Percentiles rank a stretch among this genome's conserved stretches.
These are phyloP conservation scores for Gobio gobio DNA, from an alignment of 2,113 vertebrate genomes.

Conservation along the genomic window DNA sequence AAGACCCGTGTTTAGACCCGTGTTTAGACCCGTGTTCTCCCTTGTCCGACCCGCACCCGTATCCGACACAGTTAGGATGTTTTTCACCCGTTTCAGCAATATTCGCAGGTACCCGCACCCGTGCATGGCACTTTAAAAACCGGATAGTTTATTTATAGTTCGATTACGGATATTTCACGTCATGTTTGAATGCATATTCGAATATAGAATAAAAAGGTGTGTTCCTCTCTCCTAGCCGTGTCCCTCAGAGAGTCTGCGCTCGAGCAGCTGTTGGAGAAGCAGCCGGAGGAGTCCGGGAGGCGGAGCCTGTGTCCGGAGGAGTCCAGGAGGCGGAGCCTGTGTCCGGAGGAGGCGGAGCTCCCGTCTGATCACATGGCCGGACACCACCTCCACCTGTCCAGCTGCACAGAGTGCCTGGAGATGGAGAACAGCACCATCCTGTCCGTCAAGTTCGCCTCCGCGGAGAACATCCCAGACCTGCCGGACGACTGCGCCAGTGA, in stretches of 20 bases:
- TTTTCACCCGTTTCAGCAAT: no score
- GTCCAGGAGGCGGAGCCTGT: slow-evolving; percentile 59
- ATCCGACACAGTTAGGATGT: no score
- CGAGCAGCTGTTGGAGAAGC: slow-evolving; percentile 64
- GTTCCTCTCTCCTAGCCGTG: slow-evolving; percentile 77
- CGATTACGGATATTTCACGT: no score
- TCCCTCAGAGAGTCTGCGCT: slow-evolving; percentile 78
- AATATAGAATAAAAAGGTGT: no score
- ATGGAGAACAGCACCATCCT: slow-evolving; percentile 94
- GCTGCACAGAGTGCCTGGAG: slow-evolving; percentile 90
- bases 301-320: slow-evolving; percentile 53
- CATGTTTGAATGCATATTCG: no score
- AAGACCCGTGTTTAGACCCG: no score
- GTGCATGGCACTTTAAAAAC: no score
- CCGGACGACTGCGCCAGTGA: slow-evolving; percentile 58
- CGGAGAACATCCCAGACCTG: slow-evolving; percentile 87
- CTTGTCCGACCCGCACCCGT: no score
- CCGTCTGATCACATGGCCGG: slow-evolving; percentile 66
- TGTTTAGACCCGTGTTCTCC: no score
- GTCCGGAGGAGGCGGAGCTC: slow-evolving; percentile 14
- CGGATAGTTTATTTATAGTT: no score
- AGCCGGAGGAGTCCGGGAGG: slow-evolving; percentile 36
- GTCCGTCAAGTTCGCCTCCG: slow-evolving; percentile 86
- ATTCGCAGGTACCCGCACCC: no score
- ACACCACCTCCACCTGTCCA: slow-evolving; percentile 86